Evolutionary conservation across 2,888 invertebrate genomes (phyloP).

Genomic region (Scaptomyza flava): DNA sequence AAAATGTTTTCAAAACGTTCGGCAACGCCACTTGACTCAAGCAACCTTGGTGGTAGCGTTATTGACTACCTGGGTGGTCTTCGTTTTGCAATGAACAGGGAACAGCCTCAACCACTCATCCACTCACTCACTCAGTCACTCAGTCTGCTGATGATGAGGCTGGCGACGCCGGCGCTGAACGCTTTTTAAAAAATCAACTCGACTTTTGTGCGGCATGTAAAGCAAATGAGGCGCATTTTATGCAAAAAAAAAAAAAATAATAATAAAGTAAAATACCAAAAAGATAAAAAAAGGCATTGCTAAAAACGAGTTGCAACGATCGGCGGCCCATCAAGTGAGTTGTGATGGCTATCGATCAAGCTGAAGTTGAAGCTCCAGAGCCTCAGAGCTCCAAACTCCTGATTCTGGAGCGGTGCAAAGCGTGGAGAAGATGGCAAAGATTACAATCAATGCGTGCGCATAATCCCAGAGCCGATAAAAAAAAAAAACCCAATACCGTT

Average conservation of each 20-base stretch:
- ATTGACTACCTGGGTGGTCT: constrained; percentile 64
- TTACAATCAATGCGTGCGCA: constrained; percentile 62
- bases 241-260: constrained; percentile 55
- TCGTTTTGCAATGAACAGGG: constrained; percentile 9
- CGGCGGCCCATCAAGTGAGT: constrained; percentile 61
- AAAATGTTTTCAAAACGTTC: constrained; percentile 39
- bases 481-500: constrained; percentile 12
- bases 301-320: constrained; percentile 65
- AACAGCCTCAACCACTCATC: not conserved
- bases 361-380: constrained; percentile 26
- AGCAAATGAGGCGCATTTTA: constrained; percentile 77
- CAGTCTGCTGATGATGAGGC: constrained; percentile 36
- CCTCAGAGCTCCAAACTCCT: constrained; percentile 20
- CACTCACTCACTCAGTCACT: not conserved
- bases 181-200: constrained; percentile 68
- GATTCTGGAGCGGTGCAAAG: constrained; percentile 31
- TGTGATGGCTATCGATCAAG: constrained; percentile 78
- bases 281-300: constrained; percentile 21
- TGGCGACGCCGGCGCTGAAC: constrained; percentile 60
- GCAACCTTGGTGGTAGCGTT: constrained; percentile 67
- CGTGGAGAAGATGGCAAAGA: constrained; percentile 36
- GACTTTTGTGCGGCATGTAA: constrained; percentile 66
- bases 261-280: constrained; percentile 19
- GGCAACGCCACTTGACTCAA: constrained; percentile 5
- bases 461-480: constrained; percentile 34